These are phyloP conservation scores for Opisthocomus hoazin DNA, from an alignment of 2,113 vertebrate species.

Conservation along the genomic window DNA sequence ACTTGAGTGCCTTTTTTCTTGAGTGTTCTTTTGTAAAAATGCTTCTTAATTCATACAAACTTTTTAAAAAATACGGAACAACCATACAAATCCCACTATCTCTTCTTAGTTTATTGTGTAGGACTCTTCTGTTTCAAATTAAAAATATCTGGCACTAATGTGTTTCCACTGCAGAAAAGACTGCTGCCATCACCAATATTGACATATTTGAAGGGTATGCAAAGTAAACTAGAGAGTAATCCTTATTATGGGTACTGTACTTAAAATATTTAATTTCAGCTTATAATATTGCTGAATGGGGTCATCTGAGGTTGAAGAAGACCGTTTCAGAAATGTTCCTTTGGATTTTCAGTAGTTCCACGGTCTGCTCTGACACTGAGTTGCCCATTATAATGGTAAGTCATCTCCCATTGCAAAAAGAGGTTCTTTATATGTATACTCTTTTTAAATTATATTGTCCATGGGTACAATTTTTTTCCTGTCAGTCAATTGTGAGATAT, in stretches of 20 bases:
- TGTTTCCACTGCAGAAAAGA: neutral
- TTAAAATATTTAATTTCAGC: neutral
- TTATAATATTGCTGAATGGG: neutral
- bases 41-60: neutral
- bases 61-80: neutral
- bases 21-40: neutral
- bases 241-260: neutral
- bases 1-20: neutral
- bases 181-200: neutral
- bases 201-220: neutral
- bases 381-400: neutral
- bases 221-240: neutral
- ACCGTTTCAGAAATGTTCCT: neutral
- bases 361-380: neutral
- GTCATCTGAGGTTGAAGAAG: neutral
- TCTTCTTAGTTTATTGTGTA: neutral
- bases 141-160: neutral
- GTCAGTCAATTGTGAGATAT: neutral
- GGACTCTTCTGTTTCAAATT: neutral
- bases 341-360: neutral
- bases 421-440: neutral
- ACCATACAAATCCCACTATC: neutral
- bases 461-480: neutral
- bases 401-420: neutral
- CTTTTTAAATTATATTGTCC: neutral